Conservation (phyloP, 2,113 vertebrate species). For the Shinisaurus crocodilurus region DNA sequence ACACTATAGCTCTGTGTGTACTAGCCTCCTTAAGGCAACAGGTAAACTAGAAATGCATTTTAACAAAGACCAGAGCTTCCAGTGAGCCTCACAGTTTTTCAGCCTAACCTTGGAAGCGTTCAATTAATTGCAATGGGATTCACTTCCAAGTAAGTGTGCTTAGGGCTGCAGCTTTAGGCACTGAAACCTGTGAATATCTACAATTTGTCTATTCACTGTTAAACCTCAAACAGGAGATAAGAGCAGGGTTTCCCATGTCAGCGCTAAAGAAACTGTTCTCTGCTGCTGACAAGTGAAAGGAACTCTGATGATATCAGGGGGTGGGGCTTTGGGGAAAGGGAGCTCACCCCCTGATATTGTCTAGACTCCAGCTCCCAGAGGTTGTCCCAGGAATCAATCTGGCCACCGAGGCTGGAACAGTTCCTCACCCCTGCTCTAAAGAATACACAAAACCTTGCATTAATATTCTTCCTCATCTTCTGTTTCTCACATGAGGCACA, state of each 20-base stretch:
- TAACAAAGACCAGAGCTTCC: not conserved
- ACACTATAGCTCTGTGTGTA: not conserved
- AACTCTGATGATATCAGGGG: too few species aligned
- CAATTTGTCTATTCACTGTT: not conserved
- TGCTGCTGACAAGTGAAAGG: too few species aligned
- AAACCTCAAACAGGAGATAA: not conserved
- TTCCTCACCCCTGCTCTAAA: not conserved
- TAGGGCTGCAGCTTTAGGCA: not conserved
- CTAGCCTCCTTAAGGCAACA: not conserved
- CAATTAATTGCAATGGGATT: not conserved
- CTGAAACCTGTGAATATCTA: not conserved
- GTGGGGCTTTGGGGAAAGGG: too few species aligned
- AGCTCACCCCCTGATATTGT: too few species aligned
- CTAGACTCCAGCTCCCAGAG: too few species aligned
- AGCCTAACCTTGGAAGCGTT: not conserved
- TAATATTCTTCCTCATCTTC: not conserved
- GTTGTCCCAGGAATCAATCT: too few species aligned
- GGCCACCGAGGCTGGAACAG: too few species aligned
- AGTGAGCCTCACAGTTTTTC: not conserved
- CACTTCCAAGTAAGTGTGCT: not conserved
- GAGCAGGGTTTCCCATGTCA: too few species aligned
- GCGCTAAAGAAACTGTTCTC: too few species aligned
- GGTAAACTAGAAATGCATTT: not conserved
- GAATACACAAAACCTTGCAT: not conserved
- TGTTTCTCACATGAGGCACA: not conserved